Base-by-base conservation (phyloP, 2,888 invertebrate genomes). In the Tipula vernalis region DNA sequence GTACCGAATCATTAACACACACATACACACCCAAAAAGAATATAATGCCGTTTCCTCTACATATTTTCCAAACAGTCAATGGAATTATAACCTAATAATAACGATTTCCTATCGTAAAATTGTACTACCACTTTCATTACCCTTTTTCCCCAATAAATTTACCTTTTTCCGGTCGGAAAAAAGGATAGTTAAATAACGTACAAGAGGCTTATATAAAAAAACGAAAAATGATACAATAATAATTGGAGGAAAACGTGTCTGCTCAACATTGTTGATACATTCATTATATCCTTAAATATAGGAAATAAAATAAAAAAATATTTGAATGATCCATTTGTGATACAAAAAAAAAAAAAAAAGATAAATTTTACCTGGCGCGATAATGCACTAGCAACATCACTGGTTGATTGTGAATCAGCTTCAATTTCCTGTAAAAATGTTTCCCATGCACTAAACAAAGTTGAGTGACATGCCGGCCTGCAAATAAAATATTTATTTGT, bases 401-500 rank as follows among this genome's bases (percentile, higher is more conserved):
- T 95, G 91, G 96, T 95, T 85, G 96, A 95, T 90, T 96, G 94
- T 28, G 97, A 96, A 91, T 98, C 97, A 57, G 96, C 95, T 92
- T 98, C 98, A 88, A 97, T 96, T 91, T 98, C 97, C 91, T 97
- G 97, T 87, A 98, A 94, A 87, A 98, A 93, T 88, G 95, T 95
- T 92, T 98, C 98, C 98, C 98, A 98, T 87, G 96, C 95, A 91
- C 97, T 96, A 91, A 97, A 97, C 90, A 98, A 93, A 84, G 96
- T 95, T 92, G 95, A 94, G 87, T 95, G 95, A 90, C 96, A 96
- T 87, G 95, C 94, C 87, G 96, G 95, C 91, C 96, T 96, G 92
- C 6, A 41, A 15, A 42, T 44, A 85, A 87, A 42, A 71, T 83
- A 86, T 41, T 42, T 15, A 13, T 28, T 84, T 12, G 10, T 51